These are phyloP conservation scores for Pyralis farinalis DNA, from an alignment of 2,888 invertebrate genomes.

Conservation along the genomic window DNA sequence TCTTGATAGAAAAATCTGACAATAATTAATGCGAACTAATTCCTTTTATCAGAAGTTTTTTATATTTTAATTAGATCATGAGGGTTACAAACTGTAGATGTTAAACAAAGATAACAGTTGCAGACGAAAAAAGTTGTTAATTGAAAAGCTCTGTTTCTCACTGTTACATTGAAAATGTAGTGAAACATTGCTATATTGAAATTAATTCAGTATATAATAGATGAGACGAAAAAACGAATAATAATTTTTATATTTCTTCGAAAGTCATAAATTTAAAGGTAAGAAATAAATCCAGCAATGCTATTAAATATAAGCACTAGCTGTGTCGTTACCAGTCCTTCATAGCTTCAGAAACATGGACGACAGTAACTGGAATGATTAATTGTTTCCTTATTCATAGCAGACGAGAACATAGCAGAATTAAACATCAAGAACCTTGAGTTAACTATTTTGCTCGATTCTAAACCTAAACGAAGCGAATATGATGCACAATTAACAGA, in stretches of 20 bases:
- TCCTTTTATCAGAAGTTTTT: no score
- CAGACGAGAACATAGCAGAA: constrained; percentile 9
- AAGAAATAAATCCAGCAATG: constrained; percentile 29
- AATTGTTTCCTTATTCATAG: constrained; percentile 31
- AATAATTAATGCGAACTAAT: no score
- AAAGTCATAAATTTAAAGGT: background rate
- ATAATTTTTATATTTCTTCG: background rate
- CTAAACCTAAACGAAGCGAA: constrained; percentile 14
- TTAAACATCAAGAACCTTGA: constrained; percentile 16
- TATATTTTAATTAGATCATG: no score
- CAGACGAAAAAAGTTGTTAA: no score
- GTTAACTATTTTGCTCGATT: constrained; percentile 10
- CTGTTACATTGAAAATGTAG: no score
- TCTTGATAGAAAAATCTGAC: no score
- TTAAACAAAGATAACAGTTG: no score
- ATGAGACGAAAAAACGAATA: background rate
- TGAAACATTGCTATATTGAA: no score
- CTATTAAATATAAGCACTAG: constrained; percentile 30
- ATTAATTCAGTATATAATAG: no score
- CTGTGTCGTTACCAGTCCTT: constrained; percentile 12
- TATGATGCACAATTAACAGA: background rate
- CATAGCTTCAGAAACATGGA: constrained; percentile 21
- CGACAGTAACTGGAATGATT: constrained; percentile 28
- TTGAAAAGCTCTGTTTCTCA: no score
- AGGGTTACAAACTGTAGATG: no score